Evolutionary conservation across 2,113 vertebrate species (phyloP).

Genomic region (Isichthys henryi): DNA sequence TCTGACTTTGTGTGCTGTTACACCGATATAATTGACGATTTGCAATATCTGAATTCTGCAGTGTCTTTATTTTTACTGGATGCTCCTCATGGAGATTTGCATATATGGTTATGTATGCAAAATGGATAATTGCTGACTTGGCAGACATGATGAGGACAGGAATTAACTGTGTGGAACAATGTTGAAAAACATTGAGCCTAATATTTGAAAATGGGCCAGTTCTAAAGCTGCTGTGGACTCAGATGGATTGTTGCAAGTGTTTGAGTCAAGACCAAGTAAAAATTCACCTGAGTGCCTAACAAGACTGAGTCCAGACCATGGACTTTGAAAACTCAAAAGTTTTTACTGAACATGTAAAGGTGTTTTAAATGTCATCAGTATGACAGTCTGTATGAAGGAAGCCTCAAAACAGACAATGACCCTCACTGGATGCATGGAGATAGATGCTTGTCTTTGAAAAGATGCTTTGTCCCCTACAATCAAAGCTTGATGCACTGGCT

Average conservation of each 20-base stretch:
- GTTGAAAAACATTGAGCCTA: not conserved
- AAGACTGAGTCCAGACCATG: not conserved
- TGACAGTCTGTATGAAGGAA: not conserved
- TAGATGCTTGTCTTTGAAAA: not conserved
- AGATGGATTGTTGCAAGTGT: not conserved
- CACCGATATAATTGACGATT: not conserved
- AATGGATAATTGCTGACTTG: not conserved
- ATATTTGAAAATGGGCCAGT: not conserved
- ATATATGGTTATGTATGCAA: not conserved
- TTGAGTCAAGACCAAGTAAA: not conserved
- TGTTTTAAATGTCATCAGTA: not conserved
- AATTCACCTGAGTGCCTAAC: not conserved
- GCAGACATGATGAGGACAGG: not conserved
- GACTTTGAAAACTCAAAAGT: not conserved
- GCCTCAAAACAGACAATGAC: not conserved
- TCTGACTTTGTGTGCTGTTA: not conserved
- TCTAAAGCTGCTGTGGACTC: not conserved
- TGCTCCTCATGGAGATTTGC: not conserved
- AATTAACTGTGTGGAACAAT: not conserved
- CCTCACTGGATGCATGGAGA: not conserved
- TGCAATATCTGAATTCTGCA: not conserved
- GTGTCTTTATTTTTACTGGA: not conserved
- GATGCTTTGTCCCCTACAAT: not conserved
- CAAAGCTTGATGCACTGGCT: not conserved
- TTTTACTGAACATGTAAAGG: not conserved